phyloP scores from a whole-genome alignment of 2,113 vertebrate genomes.

The Strigops habroptila region DNA sequence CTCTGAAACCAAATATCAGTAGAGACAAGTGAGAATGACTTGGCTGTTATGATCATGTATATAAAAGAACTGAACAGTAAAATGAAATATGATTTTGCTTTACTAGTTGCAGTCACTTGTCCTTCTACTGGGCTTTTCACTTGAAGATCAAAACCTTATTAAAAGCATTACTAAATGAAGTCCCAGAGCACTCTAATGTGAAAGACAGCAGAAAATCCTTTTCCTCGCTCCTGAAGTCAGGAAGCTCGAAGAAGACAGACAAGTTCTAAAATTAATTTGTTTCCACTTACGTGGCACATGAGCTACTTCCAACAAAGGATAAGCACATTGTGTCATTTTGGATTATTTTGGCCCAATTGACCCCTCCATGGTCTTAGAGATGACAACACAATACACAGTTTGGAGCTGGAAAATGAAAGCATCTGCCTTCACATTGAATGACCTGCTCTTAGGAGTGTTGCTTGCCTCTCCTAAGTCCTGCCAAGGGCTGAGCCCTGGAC shows the following conservation, averaged over 20 bases:
- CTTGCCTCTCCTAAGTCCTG: neutral
- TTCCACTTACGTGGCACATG: neutral
- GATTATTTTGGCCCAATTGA: neutral
- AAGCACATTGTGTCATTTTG: neutral
- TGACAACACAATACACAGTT: neutral
- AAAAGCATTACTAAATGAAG: neutral
- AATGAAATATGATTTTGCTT: neutral
- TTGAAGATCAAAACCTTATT: neutral
- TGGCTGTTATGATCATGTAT: neutral
- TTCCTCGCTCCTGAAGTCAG: neutral
- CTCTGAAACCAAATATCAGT: neutral
- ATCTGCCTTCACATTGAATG: neutral
- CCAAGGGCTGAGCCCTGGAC: neutral
- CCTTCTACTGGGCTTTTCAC: neutral
- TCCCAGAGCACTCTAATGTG: neutral
- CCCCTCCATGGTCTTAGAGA: neutral
- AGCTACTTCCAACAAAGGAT: neutral
- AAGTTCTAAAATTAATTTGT: neutral
- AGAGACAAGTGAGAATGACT: neutral
- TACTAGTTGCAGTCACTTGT: neutral
- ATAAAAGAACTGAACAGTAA: neutral
- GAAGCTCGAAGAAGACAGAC: neutral
- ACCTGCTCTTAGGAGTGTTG: neutral
- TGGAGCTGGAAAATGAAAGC: neutral
- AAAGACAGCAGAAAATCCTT: neutral